Evolutionary conservation across 2,113 vertebrate genomes (phyloP), one percentile per base, ranked within the genome.

Genomic region (Fulica atra): DNA sequence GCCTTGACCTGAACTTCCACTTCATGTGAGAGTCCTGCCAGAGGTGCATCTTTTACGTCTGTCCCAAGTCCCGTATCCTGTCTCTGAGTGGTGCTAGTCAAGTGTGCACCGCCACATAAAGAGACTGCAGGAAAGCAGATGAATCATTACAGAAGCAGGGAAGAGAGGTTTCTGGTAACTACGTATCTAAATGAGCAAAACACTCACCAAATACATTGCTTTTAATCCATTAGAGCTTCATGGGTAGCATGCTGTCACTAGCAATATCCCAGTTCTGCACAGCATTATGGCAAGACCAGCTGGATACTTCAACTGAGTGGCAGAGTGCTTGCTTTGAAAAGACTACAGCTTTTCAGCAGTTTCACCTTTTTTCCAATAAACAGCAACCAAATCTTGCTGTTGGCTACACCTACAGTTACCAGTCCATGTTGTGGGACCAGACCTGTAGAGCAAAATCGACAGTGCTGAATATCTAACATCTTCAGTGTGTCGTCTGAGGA

Each of bases 151-250:
- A 88, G 81, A 95, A 92, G 51, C 36, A 38, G 40, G 56, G 46
- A 95, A 89, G 36, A 44, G 33, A 66, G 60, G 78, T 86, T 96
- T 94, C 69, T 82, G 82, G 56, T 33, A 82, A 84, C 63, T 26
- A 56, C 28, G 24, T 53, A 77, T 53, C 24, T 74, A 92, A 96
- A 64, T 29, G 57, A 91, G 23, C 24, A 94, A 71, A 93, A 81
- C 57, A 79, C 46, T 97, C 92, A 89, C 51, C 42, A 35, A 63
- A 76, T 40, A 81, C 28, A 53, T 71, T 69, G 50, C 16, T 94
- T 97, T 89, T 71, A 90, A 66, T 95, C 78, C 48, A 8, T 40
- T 78, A 66, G 65, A 85, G 15, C 17, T 93, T 92, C 40, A 76
- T 79, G n/a, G 42, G 42, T 28, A 90, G 46, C 3, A 6, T 78